Base-by-base conservation (phyloP, 2,888 invertebrate species). In the Leucophenga montana region DNA sequence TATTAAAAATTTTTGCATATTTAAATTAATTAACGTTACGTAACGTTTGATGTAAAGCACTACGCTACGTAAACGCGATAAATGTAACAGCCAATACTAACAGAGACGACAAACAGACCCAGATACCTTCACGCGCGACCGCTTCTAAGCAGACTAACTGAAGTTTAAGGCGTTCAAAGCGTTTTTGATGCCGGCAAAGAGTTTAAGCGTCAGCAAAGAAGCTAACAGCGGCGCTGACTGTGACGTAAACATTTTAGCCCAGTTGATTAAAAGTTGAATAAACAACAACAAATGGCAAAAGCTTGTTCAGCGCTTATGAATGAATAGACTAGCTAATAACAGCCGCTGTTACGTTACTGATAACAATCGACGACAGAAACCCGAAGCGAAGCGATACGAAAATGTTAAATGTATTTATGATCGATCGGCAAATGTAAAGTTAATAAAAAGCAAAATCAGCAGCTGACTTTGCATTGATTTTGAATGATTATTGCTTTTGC, bases 101-200 rank as follows among this genome's bases (percentile, higher is more conserved):
- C 18, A 27, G 27, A 27, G 16, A 50, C 50, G 14, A 56, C 14
- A 27, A 27, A n/a, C n/a, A n/a, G n/a, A n/a, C n/a, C n/a, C 22
- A 46, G 22, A 50, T 72, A 75, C 44, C 44, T 65, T 57, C 57
- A 77, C 74, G 79, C 75, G 74, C 71, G 69, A 27, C 62, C 72
- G 83, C 75, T 78, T 67, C 75, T 75, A 75, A 71, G 74, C 75
- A 78, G 46, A 81, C 81, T 81, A 81, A 81, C 80, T 75, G 56
- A 72, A 54, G 57, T 67, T 72, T 72, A 68, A 74, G 74, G 79
- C 74, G 71, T 69, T 76, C 73, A 68, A 73, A 75, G 75, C 67
- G 75, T 75, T 81, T 81, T 81, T 81, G 76, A 81, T 84, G 80
- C 22, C 82, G 74, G 66, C 72, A 72, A 80, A 80, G 56, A 56